These are phyloP conservation scores for Hyalella azteca DNA, from an alignment of 2,888 invertebrate species.

Conservation along the genomic window DNA sequence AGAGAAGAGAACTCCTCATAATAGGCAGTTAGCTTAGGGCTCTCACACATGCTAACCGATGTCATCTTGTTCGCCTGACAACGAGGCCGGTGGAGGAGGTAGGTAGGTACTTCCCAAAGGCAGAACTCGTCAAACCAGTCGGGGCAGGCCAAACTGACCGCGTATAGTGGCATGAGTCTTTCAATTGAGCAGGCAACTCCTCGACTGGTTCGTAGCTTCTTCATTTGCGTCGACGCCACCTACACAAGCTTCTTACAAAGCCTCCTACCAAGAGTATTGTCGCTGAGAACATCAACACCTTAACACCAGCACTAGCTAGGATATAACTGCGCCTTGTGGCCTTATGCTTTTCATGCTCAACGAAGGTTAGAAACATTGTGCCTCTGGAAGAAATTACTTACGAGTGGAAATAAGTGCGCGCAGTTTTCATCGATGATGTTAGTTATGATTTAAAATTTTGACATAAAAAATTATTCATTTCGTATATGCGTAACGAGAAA, in stretches of 20 bases:
- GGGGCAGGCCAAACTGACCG: conserved; percentile 11
- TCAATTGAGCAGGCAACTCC: conserved; percentile 36
- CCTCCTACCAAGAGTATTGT: no score
- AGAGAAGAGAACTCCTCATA: not conserved
- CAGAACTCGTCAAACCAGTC: conserved; percentile 29
- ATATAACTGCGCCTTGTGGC: no score
- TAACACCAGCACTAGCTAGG: no score
- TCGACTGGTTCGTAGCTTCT: conserved; percentile 36
- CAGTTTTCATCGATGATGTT: no score
- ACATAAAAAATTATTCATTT: no score
- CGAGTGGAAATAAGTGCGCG: no score
- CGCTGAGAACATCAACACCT: no score
- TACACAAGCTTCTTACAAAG: not conserved
- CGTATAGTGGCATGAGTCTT: conserved; percentile 30
- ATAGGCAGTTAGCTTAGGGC: not conserved
- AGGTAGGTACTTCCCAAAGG: not conserved
- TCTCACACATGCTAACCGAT: conserved; percentile 26
- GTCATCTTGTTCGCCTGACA: conserved; percentile 21
- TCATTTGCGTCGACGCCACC: not conserved
- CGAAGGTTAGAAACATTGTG: no score
- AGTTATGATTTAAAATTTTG: no score
- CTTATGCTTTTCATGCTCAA: no score
- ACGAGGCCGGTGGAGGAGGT: not conserved
- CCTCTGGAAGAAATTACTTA: no score
- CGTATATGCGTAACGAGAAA: no score